A percentile compares a stretch with the other conserved stretches of the same genome.
Evolutionary conservation across 2,888 invertebrate genomes (phyloP).

Genomic region (Philopedon plagiatum): DNA sequence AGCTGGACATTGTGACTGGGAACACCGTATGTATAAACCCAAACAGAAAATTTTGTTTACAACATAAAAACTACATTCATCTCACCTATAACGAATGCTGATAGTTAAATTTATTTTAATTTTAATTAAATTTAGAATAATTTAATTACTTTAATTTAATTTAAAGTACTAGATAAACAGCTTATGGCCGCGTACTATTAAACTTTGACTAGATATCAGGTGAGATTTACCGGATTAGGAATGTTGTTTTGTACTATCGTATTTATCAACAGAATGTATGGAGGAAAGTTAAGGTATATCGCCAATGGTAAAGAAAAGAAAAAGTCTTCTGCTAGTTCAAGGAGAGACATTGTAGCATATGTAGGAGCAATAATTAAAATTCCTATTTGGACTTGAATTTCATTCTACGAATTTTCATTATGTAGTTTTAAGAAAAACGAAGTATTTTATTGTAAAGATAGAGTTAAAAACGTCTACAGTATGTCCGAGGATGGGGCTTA

Average conservation of each 20-base stretch:
- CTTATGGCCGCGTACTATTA: background rate
- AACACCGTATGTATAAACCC: too few species aligned
- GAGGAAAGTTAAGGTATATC: background rate
- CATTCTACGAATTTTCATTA: background rate
- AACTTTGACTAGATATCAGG: background rate
- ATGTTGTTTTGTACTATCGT: constrained; percentile 7
- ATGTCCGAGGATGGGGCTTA: too few species aligned
- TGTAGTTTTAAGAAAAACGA: too few species aligned
- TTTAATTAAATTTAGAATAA: too few species aligned
- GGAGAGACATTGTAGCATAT: background rate
- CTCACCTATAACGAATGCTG: too few species aligned
- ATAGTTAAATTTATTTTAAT: too few species aligned
- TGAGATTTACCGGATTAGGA: constrained; percentile 14
- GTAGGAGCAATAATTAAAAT: background rate
- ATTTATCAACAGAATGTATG: background rate
- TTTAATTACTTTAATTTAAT: background rate
- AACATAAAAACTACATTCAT: too few species aligned
- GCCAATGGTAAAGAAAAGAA: background rate
- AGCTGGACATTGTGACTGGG: too few species aligned
- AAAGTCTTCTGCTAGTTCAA: background rate
- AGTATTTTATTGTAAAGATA: background rate
- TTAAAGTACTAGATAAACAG: background rate
- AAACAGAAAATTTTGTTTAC: too few species aligned
- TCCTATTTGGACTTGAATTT: background rate
- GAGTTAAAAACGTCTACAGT: too few species aligned